These are phyloP conservation scores for Drosophila fuyamai DNA, from an alignment of 1,140 invertebrate genomes.

Conservation along the genomic window DNA sequence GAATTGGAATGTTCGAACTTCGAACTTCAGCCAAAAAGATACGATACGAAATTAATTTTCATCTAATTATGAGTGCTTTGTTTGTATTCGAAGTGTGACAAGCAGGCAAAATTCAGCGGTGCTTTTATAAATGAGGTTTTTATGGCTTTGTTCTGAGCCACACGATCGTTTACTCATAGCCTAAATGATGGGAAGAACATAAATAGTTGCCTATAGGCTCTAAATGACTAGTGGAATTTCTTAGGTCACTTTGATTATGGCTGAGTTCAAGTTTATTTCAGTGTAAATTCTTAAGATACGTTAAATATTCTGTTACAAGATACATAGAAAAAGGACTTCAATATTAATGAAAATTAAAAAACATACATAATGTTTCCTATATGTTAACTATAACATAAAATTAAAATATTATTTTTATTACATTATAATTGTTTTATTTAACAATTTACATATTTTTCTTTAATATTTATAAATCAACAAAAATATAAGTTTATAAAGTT, in stretches of 20 bases:
- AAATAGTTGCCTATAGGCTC: neutral
- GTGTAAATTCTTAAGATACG: too few species aligned
- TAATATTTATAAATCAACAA: too few species aligned
- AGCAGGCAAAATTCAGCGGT: constrained; percentile 14
- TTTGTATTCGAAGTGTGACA: constrained; percentile 43
- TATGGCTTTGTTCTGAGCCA: constrained; percentile 11
- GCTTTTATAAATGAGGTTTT: constrained; percentile 37
- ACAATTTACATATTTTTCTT: too few species aligned
- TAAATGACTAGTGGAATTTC: neutral
- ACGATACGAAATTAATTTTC: constrained; percentile 55
- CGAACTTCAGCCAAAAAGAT: neutral
- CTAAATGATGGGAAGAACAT: neutral
- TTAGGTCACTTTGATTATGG: neutral
- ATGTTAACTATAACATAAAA: too few species aligned
- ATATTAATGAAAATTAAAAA: too few species aligned
- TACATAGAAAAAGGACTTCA: too few species aligned
- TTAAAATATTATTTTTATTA: too few species aligned
- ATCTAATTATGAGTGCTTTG: constrained; percentile 68
- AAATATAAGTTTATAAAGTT: too few species aligned
- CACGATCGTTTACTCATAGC: neutral
- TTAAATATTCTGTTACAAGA: too few species aligned
- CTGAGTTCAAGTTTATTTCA: too few species aligned
- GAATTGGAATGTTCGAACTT: constrained; percentile 34
- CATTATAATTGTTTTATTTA: too few species aligned
- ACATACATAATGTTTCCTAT: too few species aligned